phyloP scores from a whole-genome alignment of 2,888 invertebrate species.

The Adelognathus sp. region DNA sequence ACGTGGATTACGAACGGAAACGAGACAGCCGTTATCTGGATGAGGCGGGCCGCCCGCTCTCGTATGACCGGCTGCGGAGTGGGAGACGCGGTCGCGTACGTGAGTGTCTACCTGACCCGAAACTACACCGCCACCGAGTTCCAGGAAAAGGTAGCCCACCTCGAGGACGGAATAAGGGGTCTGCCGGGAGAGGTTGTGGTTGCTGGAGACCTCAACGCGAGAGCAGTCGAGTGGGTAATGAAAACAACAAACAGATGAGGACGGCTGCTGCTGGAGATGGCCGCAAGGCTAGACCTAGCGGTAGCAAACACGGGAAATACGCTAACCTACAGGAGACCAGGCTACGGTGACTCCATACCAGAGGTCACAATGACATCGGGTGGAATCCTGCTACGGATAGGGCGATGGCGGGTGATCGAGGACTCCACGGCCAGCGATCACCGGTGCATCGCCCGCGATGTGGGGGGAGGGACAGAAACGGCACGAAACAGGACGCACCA shows the following conservation, averaged over 20 bases:
- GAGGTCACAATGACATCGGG: slow-evolving; percentile 49
- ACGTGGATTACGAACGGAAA: slow-evolving; percentile 34
- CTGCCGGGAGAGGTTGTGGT: slow-evolving; percentile 49
- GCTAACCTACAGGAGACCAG: slow-evolving; percentile 49
- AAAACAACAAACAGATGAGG: slow-evolving; percentile 53
- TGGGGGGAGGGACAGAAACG: slow-evolving; percentile 5
- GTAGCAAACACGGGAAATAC: slow-evolving; percentile 55
- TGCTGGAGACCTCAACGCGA: slow-evolving; percentile 59
- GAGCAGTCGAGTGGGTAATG: slow-evolving; percentile 62
- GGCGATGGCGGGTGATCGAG: slow-evolving; percentile 46
- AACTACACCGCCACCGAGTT: slow-evolving; percentile 50
- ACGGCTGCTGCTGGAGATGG: slow-evolving; percentile 59
- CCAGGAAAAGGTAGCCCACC: slow-evolving; percentile 45
- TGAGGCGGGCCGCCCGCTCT: slow-evolving; percentile 39
- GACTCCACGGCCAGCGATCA: slow-evolving; percentile 60
- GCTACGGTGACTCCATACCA: slow-evolving; percentile 37
- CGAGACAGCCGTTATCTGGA: slow-evolving; percentile 49
- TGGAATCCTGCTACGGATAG: not conserved
- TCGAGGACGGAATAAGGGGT: slow-evolving; percentile 50
- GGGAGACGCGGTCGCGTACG: slow-evolving; percentile 41
- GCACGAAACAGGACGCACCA: slow-evolving; percentile 2
- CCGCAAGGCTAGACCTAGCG: slow-evolving; percentile 53
- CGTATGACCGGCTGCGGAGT: slow-evolving; percentile 25
- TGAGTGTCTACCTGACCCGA: slow-evolving; percentile 38
- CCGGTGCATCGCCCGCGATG: slow-evolving; percentile 49